Percentiles rank a stretch among this genome's conserved stretches.
These are phyloP conservation scores for Oscarella lobularis DNA, from an alignment of 37 sponge, comb jelly and placozoan species.

Conservation along the genomic window DNA sequence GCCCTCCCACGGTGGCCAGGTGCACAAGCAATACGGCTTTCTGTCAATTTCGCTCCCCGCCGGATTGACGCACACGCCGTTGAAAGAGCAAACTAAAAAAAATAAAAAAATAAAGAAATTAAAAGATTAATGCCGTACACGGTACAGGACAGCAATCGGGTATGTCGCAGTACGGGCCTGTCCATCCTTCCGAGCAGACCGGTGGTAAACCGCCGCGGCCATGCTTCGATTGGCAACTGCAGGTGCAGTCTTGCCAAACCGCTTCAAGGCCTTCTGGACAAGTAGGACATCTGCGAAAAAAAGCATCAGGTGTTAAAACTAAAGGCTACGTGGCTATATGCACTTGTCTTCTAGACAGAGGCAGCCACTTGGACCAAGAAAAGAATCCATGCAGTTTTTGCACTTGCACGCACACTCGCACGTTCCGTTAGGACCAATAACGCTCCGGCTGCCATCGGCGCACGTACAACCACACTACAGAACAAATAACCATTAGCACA, in stretches of 20 bases:
- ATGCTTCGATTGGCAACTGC: neutral
- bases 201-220: conserved; percentile 1
- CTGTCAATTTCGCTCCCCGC: neutral
- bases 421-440: neutral
- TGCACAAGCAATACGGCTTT: neutral
- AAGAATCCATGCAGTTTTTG: neutral
- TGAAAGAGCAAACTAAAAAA: neutral
- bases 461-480: neutral
- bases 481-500: no score
- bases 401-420: neutral
- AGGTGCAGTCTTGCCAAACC: neutral
- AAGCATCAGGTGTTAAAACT: neutral
- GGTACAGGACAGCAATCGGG: neutral
- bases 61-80: neutral
- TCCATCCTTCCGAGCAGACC: neutral
- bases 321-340: neutral
- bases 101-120: no score
- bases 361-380: neutral
- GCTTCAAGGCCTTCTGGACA: neutral
- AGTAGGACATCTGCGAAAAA: neutral
- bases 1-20: neutral
- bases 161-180: neutral
- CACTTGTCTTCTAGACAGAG: neutral
- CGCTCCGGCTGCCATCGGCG: neutral
- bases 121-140: no score